Percentiles rank a stretch among this genome's conserved stretches.
phyloP scores from a whole-genome alignment of 2,113 vertebrate genomes.

The Symphodus melops region DNA sequence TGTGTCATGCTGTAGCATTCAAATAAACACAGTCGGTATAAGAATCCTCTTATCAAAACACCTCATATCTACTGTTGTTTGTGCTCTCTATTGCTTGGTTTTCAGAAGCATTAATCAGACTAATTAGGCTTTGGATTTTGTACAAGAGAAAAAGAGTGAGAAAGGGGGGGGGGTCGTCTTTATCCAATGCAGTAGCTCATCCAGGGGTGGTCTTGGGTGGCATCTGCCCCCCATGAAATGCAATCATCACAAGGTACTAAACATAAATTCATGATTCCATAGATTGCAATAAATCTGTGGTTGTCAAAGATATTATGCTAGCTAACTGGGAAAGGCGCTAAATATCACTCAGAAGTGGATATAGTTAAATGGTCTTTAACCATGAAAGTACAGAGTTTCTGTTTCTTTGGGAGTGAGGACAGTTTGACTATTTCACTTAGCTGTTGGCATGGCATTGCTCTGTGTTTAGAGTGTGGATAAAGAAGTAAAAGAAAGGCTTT shows the following conservation, averaged over 20 bases:
- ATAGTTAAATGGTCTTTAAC: too few relatives aligned
- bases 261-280: not conserved
- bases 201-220: not conserved
- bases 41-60: constrained; percentile 33
- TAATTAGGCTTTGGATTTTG: not conserved
- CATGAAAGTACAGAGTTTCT: too few relatives aligned
- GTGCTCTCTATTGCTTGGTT: not conserved
- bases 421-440: too few relatives aligned
- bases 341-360: too few relatives aligned
- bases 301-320: too few relatives aligned
- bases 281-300: not conserved
- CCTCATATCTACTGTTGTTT: not conserved
- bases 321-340: too few relatives aligned
- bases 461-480: too few relatives aligned
- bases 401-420: too few relatives aligned
- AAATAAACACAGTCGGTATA: not conserved
- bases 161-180: not conserved
- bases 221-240: not conserved
- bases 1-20: constrained; percentile 31
- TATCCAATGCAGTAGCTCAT: not conserved
- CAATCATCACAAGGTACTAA: too few relatives aligned
- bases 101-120: not conserved
- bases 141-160: not conserved
- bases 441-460: too few relatives aligned
- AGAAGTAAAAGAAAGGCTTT: too few relatives aligned